These are phyloP conservation scores for Centropus unirufus DNA, from an alignment of 2,113 vertebrate species.

Conservation along the genomic window DNA sequence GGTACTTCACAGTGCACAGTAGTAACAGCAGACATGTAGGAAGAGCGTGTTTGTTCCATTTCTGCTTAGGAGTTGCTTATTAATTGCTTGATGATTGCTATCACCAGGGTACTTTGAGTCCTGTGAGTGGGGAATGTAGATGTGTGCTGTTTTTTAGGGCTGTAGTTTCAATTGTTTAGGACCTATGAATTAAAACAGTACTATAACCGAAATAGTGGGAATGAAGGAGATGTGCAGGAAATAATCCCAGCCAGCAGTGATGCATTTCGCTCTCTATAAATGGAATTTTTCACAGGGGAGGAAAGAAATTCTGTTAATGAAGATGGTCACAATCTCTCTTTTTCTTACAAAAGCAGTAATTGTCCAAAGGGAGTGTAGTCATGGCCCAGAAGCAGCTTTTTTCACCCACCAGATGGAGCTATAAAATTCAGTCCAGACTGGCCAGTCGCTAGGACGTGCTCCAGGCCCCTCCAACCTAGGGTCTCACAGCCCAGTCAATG, in stretches of 20 bases:
- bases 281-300: not conserved
- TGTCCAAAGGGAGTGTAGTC: not conserved
- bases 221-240: not conserved
- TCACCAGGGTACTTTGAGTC: not conserved
- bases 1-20: not conserved
- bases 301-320: not conserved
- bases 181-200: not conserved
- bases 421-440: not conserved
- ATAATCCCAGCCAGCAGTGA: not conserved
- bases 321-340: not conserved
- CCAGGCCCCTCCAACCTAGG: not conserved
- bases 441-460: accelerated
- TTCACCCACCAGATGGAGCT: not conserved
- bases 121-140: not conserved
- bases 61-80: not conserved
- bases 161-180: not conserved
- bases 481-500: not conserved
- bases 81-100: not conserved
- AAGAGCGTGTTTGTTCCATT: not conserved
- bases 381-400: not conserved
- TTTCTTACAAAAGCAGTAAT: not conserved
- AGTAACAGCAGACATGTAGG: not conserved
- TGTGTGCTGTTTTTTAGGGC: not conserved
- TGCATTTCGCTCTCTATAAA: not conserved
- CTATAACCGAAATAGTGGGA: not conserved